Percentiles rank a stretch among this genome's conserved stretches.
phyloP scores from a whole-genome alignment of 2,797 vertebrate species.

The Anguilla marmorata region DNA sequence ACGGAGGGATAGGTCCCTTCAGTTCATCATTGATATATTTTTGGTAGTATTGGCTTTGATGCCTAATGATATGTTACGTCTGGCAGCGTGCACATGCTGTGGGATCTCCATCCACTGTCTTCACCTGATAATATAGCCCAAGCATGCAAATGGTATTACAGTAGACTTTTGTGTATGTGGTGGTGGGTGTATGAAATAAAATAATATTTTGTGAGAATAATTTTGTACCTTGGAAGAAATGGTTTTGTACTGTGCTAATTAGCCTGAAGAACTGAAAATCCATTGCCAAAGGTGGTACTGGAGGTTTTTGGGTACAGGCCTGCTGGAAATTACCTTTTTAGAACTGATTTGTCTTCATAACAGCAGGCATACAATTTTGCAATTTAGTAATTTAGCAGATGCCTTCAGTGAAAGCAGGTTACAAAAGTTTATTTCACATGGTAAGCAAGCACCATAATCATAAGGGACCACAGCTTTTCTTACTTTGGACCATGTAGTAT shows the following conservation, averaged over 20 bases:
- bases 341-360: too few species aligned
- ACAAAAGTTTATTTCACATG: too few species aligned
- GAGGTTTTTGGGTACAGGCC: too few species aligned
- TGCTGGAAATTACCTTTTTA: too few species aligned
- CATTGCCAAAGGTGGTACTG: conserved; percentile 18
- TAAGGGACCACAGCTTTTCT: not conserved
- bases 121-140: not conserved
- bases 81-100: not conserved
- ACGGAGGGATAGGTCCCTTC: too few species aligned
- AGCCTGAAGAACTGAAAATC: conserved; percentile 15
- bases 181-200: not conserved
- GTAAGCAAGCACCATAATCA: not conserved
- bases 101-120: not conserved
- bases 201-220: not conserved
- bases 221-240: not conserved
- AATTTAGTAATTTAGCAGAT: too few species aligned
- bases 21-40: not conserved
- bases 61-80: not conserved
- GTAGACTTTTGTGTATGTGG: not conserved
- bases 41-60: not conserved
- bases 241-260: not conserved
- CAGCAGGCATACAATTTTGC: too few species aligned
- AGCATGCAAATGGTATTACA: not conserved
- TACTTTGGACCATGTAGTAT: not conserved
- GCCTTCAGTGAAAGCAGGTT: too few species aligned